Evolutionary conservation across 2,113 vertebrate genomes (phyloP).

Genomic region (Phoenicopterus ruber): DNA sequence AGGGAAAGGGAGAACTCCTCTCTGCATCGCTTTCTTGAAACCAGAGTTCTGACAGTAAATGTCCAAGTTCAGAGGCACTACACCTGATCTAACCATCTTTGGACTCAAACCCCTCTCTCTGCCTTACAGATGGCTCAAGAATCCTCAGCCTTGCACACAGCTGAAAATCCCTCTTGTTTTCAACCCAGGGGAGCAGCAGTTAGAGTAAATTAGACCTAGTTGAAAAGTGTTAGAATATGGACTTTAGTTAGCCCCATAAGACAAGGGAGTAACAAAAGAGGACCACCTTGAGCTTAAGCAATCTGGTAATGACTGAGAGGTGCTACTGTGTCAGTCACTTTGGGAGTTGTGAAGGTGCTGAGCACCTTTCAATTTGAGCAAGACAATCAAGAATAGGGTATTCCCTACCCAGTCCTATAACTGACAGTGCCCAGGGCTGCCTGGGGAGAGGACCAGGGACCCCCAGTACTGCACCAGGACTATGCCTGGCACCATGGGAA

Average conservation of each 20-base stretch:
- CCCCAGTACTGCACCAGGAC: not conserved
- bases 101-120: not conserved
- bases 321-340: not conserved
- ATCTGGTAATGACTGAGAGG: not conserved
- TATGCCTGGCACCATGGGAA: not conserved
- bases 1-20: not conserved
- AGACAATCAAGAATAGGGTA: not conserved
- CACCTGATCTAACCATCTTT: not conserved
- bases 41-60: not conserved
- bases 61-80: not conserved
- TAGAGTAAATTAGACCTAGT: not conserved
- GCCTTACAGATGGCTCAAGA: not conserved
- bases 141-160: not conserved
- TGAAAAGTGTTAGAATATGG: not conserved
- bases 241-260: not conserved
- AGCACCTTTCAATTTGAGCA: not conserved
- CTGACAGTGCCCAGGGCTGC: not conserved
- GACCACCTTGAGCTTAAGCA: not conserved
- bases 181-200: not conserved
- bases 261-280: not conserved
- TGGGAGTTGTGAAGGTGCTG: not conserved
- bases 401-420: not conserved
- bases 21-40: not conserved
- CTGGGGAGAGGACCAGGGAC: not conserved
- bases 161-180: not conserved